Base-by-base conservation (phyloP, 2,113 vertebrate species). In the Erythrocercus mccallii region DNA sequence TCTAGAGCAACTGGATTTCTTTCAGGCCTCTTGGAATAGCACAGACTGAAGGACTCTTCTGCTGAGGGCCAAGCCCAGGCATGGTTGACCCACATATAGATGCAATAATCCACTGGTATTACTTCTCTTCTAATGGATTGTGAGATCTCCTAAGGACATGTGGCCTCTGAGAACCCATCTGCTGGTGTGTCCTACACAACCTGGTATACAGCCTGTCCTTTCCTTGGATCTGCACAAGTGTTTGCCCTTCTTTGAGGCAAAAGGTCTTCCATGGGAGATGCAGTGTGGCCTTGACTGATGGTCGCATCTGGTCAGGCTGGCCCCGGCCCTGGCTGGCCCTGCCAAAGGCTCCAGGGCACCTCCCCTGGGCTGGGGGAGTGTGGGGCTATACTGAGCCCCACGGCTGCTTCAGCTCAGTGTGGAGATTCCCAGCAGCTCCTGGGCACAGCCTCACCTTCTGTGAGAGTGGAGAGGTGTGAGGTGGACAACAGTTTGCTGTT, bases 261-360 rank as follows among this genome's bases (percentile, higher is more conserved):
- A 57, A 70, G 83, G 31, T 65, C 71, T 57, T 62, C 69, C 45
- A 12, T 2, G 82, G 88, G 74, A 69, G 80, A 60, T 81, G 62
- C 74, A 66, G 24, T 0, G 0, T 93, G 78, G 62, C 66, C 88
- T 85, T 96, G 96, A 96, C 45, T 90, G 95, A 95, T 97, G 82
- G 92, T 92, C 23, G 1, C 96, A 92, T 60, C 76, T 96, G 95
- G 86, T 76, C 64, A 38, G 12, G 44, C 9, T 97, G 95, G 90
- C 94, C 64, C 30, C 0, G 7, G 79, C 78, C 20, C 4, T 58
- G 69, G 6, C 47, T 2, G 0, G 73, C 28, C 78, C 50, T 77
- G 92, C 88, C 88, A 95, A 76, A 69, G 90, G 57, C 65, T 28
- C 68, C 48, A 1, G 22, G 45, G 79, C 68, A 66, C 53, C 71